phyloP scores from a whole-genome alignment of 1,140 invertebrate genomes.

The Druon quercuslanigerum region DNA sequence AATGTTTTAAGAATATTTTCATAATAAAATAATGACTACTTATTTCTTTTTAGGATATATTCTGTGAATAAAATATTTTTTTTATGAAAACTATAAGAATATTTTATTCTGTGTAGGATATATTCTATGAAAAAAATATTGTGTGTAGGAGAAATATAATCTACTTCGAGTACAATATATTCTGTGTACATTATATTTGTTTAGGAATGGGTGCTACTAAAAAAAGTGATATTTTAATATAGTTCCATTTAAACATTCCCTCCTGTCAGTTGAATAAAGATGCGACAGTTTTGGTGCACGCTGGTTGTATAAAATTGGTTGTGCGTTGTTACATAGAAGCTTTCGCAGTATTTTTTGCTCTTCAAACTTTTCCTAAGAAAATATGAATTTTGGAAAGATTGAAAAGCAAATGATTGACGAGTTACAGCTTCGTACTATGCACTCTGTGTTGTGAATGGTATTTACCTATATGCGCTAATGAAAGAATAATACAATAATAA shows the following conservation, averaged over 20 bases:
- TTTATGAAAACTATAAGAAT: too few relatives aligned
- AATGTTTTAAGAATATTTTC: too few relatives aligned
- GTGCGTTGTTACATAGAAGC: conserved; percentile 71
- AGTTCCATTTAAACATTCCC: conserved; percentile 7
- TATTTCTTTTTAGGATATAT: too few relatives aligned
- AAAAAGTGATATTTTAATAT: conserved; percentile 10
- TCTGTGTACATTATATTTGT: too few relatives aligned
- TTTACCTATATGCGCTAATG: conserved; percentile 60
- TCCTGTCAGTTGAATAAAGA: conserved; percentile 48
- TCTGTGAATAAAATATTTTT: too few relatives aligned
- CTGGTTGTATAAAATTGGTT: conserved; percentile 75
- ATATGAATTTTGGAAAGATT: conserved; percentile 28
- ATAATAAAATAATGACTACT: too few relatives aligned
- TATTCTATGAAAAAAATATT: too few relatives aligned
- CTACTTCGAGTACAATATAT: background rate
- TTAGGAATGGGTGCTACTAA: background rate
- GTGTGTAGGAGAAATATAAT: too few relatives aligned
- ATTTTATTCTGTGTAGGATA: background rate
- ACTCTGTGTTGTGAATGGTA: conserved; percentile 77
- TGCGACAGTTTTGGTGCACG: conserved; percentile 63
- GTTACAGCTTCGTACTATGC: conserved; percentile 74
- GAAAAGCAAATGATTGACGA: conserved; percentile 37
- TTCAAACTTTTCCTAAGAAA: conserved; percentile 41
- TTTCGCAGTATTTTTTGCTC: conserved; percentile 57
- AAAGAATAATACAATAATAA: conserved; percentile 64